These are phyloP conservation scores for Brachyistius frenatus DNA, from an alignment of 2,113 vertebrate genomes.

Conservation along the genomic window DNA sequence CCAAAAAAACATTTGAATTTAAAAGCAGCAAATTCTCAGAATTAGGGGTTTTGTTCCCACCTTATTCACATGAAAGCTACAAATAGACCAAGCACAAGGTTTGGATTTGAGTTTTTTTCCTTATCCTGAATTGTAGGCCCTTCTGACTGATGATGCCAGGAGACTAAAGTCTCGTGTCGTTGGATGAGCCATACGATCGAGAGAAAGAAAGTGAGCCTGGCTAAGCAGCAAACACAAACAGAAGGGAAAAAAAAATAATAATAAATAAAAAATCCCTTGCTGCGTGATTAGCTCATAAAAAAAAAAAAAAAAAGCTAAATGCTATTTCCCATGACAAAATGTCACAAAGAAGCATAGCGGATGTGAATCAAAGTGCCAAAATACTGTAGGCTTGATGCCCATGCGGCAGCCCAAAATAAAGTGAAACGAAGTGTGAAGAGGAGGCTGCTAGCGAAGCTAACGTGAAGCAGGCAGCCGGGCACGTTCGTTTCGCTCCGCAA, in stretches of 20 bases:
- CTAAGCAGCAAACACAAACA: background rate
- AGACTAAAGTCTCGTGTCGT: background rate
- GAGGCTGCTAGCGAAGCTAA: conserved; percentile 34
- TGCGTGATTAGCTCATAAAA: conserved; percentile 8
- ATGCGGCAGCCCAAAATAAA: conserved; percentile 46
- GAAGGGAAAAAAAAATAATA: background rate
- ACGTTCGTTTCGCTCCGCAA: conserved; percentile 48
- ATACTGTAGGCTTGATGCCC: conserved; percentile 25
- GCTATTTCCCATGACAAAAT: conserved; percentile 33
- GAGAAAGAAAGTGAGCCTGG: background rate
- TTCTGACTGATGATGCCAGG: too few species aligned
- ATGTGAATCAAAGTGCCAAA: conserved; percentile 5
- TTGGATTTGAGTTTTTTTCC: too few species aligned
- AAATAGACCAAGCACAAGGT: too few species aligned
- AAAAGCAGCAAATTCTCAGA: too few species aligned
- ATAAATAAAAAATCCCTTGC: background rate
- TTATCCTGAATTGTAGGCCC: too few species aligned
- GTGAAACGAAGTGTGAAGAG: conserved; percentile 52
- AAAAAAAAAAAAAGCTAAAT: conserved; percentile 2
- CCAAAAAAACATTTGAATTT: too few species aligned
- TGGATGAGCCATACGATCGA: background rate
- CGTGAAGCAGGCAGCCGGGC: conserved; percentile 40
- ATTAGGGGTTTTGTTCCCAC: too few species aligned
- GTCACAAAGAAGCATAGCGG: background rate
- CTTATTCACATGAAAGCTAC: too few species aligned